These are phyloP conservation scores for Arremon aurantiirostris DNA, from an alignment of 2,797 vertebrate genomes.

Conservation along the genomic window DNA sequence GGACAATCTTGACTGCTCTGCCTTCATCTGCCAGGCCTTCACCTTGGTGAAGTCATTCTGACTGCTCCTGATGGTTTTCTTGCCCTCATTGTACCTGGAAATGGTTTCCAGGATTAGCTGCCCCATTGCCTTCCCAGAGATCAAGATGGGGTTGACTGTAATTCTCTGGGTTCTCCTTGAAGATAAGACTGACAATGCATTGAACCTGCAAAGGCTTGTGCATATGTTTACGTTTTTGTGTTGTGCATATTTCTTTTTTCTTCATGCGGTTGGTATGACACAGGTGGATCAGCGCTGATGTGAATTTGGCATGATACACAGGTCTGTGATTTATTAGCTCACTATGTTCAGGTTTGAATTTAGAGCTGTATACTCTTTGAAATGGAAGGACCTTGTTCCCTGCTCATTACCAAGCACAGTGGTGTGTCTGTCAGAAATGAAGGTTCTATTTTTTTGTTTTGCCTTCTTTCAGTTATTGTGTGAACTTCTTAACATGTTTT, in stretches of 20 bases:
- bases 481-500: background rate
- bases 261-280: background rate
- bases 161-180: background rate
- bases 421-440: background rate
- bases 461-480: background rate
- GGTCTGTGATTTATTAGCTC: background rate
- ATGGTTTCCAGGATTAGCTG: background rate
- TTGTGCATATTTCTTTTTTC: background rate
- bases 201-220: background rate
- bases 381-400: background rate
- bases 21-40: background rate
- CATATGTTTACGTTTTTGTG: background rate
- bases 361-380: background rate
- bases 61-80: background rate
- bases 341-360: background rate
- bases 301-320: background rate
- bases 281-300: background rate
- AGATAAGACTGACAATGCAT: background rate
- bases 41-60: background rate
- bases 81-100: background rate
- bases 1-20: background rate
- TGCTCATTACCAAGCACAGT: background rate
- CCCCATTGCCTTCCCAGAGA: background rate
- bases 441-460: background rate
- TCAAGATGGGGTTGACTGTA: background rate